Percentiles rank a stretch among this genome's conserved stretches.
Conservation (phyloP, 2,888 invertebrate genomes). For the Ornithoptera priamus region DNA sequence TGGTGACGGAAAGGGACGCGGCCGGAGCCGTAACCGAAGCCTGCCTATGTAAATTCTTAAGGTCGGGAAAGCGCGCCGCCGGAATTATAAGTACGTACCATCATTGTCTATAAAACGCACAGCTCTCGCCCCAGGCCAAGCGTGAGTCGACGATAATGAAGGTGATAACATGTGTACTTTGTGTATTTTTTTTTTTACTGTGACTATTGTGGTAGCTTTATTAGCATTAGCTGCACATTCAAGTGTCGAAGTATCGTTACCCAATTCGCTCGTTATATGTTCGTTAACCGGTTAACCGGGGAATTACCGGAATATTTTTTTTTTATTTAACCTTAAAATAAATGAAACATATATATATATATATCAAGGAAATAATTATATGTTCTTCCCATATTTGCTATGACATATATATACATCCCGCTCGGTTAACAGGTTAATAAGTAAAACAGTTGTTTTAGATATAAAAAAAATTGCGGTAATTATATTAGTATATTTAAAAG, state of each 20-base stretch:
- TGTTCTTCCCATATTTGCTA: too few species aligned
- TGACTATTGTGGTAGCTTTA: constrained; percentile 25
- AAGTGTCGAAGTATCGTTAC: neutral
- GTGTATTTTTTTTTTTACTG: constrained; percentile 34
- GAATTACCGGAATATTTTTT: too few species aligned
- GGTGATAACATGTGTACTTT: constrained; percentile 63
- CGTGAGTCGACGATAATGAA: constrained; percentile 75
- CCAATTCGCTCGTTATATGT: too few species aligned
- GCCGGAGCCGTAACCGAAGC: constrained; percentile 4
- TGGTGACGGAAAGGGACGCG: constrained; percentile 7
- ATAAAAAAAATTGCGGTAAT: too few species aligned
- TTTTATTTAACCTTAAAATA: too few species aligned
- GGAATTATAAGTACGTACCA: constrained; percentile 58
- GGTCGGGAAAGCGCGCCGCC: constrained; percentile 57
- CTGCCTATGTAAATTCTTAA: constrained; percentile 40
- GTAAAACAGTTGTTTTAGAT: too few species aligned
- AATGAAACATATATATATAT: too few species aligned
- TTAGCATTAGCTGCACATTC: neutral
- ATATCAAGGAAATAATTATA: too few species aligned
- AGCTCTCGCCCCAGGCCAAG: constrained; percentile 45
- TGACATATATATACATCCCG: too few species aligned
- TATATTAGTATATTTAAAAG: too few species aligned
- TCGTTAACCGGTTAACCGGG: too few species aligned
- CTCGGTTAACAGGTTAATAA: too few species aligned
- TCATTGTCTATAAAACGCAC: constrained; percentile 73